phyloP scores from a whole-genome alignment of 2,797 vertebrate species.

The Pangasius djambal region DNA sequence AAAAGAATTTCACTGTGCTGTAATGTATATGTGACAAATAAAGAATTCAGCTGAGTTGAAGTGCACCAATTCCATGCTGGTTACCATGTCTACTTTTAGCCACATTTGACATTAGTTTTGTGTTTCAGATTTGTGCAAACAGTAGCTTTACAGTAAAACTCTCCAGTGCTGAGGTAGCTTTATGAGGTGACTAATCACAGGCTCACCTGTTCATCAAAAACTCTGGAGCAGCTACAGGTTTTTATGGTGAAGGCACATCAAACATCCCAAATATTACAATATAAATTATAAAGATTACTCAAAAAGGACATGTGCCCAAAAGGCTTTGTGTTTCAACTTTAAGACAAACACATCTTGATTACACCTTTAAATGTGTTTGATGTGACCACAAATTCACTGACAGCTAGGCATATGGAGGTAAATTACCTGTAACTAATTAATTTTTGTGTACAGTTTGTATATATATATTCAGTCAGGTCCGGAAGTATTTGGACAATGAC shows the following conservation, averaged over 20 bases:
- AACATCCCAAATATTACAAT: not conserved
- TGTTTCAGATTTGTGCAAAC: not conserved
- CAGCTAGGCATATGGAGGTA: not conserved
- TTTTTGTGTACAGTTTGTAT: too few species aligned
- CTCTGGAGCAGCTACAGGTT: not conserved
- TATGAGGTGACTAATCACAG: not conserved
- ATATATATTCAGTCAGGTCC: too few species aligned
- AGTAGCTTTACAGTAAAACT: not conserved
- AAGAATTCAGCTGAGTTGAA: not conserved
- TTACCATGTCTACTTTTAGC: not conserved
- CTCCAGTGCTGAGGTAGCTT: not conserved
- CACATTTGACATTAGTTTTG: not conserved
- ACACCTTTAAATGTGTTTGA: not conserved
- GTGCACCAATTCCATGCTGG: not conserved
- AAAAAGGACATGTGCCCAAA: not conserved
- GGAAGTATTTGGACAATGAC: too few species aligned
- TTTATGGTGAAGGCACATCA: not conserved
- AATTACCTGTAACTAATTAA: not conserved
- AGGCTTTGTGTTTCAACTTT: not conserved
- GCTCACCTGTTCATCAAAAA: not conserved
- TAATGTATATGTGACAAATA: too few species aligned
- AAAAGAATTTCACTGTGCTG: too few species aligned
- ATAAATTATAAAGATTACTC: not conserved
- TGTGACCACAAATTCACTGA: not conserved
- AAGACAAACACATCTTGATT: not conserved